Evolutionary conservation across 2,888 invertebrate genomes (phyloP), one percentile per base, ranked within the genome.

Genomic region (Opisthograptis luteolata): DNA sequence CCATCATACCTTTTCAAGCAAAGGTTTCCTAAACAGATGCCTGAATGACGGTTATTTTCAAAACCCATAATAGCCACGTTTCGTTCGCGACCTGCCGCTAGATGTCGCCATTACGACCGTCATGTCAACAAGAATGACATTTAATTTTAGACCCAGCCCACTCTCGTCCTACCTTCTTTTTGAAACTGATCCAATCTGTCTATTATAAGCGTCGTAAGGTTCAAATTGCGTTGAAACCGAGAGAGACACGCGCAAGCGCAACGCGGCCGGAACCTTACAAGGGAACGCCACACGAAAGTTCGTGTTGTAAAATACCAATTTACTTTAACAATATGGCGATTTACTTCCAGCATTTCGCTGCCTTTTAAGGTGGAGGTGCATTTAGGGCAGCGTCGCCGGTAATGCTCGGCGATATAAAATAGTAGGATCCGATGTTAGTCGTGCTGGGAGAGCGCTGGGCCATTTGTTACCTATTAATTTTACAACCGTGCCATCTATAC

Each of bases 221-320:
- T 58, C 41, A 66, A 43, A 67, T 54, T 71, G 39, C 27, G 5
- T 9, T 2, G 4, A 12, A 12, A 30, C 10, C 7, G 5, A 6
- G 25, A 6, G 8, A 15, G 22, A 6, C 17, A n/a, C 14, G 20
- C 17, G 60, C 32, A 39, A 25, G 42, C 31, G 35, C 41, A 44
- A 15, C 40, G 9, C 43, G 25, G 20, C 39, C 25, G 35, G 36
- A 43, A 48, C 48, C 47, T 43, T 51, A 55, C 78, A 81, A 74
- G 81, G 83, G 60, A 73, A 77, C 62, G 76, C 70, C 76, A 78
- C 78, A 80, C 80, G 79, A 80, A 76, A 79, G 67, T 76, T 78
- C 80, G 77, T 79, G 83, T 84, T 77, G 84, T 87, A 83, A 83
- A 84, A 87, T 82, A 86, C 77, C 87, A 84, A 87, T 87, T 87